These are phyloP conservation scores for Leuciscus waleckii DNA, from an alignment of 2,797 vertebrate genomes.

Conservation along the genomic window DNA sequence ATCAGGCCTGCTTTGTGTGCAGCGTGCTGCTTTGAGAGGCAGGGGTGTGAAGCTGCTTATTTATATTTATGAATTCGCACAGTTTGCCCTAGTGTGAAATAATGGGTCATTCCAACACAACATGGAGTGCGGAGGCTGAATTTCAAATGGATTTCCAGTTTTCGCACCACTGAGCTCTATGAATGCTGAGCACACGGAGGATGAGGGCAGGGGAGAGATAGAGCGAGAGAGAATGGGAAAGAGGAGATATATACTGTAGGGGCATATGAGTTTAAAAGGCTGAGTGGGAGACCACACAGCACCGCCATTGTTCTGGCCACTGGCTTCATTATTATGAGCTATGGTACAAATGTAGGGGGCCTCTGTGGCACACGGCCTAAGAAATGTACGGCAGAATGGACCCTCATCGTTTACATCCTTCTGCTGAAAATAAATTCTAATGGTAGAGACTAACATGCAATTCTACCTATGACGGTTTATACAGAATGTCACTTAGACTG, in stretches of 20 bases:
- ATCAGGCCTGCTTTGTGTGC: conserved; percentile 61
- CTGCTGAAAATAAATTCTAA: conserved; percentile 6
- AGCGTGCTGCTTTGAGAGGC: conserved; percentile 55
- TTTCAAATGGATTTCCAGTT: conserved; percentile 80
- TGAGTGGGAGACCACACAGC: conserved; percentile 50
- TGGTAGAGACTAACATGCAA: neutral
- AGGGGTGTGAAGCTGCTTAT: conserved; percentile 71
- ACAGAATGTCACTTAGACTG: neutral
- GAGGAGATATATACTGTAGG: conserved; percentile 46
- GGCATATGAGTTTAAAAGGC: conserved; percentile 57
- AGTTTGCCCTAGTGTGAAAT: conserved; percentile 76
- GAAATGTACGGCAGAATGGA: conserved; percentile 26
- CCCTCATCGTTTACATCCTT: conserved; percentile 36
- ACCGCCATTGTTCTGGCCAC: conserved; percentile 59
- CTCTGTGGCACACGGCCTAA: conserved; percentile 38
- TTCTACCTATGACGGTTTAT: neutral
- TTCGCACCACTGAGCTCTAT: conserved; percentile 74
- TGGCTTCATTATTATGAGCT: conserved; percentile 62
- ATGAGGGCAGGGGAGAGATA: conserved; percentile 44
- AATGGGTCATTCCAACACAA: conserved; percentile 79
- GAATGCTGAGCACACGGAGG: conserved; percentile 72
- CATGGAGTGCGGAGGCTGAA: conserved; percentile 78
- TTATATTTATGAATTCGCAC: conserved; percentile 78
- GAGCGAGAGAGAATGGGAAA: conserved; percentile 40
- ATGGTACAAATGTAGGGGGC: conserved; percentile 54